These are phyloP conservation scores for Neopipo cinnamomea DNA, from an alignment of 2,113 vertebrate species.

Conservation along the genomic window DNA sequence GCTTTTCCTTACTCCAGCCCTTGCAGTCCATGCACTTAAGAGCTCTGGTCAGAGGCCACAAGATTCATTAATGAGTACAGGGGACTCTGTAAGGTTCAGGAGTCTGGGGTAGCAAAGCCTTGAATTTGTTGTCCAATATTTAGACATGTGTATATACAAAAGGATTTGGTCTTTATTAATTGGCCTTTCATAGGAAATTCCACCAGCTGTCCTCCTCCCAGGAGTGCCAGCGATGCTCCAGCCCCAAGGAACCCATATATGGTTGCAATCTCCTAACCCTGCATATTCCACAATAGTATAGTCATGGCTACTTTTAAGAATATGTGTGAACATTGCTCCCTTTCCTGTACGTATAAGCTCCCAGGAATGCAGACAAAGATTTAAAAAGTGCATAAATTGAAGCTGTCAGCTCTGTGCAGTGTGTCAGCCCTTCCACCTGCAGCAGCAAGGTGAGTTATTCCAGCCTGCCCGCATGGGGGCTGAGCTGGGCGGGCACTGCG, in stretches of 20 bases:
- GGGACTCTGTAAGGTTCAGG: background rate
- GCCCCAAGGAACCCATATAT: slow-evolving; percentile 52
- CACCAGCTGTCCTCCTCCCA: background rate
- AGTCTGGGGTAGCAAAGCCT: background rate
- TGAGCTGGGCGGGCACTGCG: background rate
- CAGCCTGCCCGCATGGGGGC: fast-evolving
- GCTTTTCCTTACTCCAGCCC: background rate
- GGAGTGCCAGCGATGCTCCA: slow-evolving; percentile 4
- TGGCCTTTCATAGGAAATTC: slow-evolving; percentile 47
- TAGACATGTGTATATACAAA: slow-evolving; percentile 26
- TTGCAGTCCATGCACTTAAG: background rate
- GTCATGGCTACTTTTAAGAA: slow-evolving; percentile 42
- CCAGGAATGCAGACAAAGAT: slow-evolving; percentile 1
- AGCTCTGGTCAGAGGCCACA: background rate
- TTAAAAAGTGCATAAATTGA: background rate
- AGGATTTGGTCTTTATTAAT: slow-evolving; percentile 21
- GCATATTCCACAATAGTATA: background rate
- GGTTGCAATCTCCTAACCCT: slow-evolving; percentile 16
- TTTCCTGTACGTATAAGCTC: background rate
- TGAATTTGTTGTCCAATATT: slow-evolving; percentile 2
- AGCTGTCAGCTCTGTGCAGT: background rate
- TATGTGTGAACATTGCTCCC: background rate
- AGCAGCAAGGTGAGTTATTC: background rate
- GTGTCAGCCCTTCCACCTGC: background rate
- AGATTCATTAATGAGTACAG: background rate